Conservation (phyloP, 2,888 invertebrate genomes). For the Drosophila anomalata region DNA sequence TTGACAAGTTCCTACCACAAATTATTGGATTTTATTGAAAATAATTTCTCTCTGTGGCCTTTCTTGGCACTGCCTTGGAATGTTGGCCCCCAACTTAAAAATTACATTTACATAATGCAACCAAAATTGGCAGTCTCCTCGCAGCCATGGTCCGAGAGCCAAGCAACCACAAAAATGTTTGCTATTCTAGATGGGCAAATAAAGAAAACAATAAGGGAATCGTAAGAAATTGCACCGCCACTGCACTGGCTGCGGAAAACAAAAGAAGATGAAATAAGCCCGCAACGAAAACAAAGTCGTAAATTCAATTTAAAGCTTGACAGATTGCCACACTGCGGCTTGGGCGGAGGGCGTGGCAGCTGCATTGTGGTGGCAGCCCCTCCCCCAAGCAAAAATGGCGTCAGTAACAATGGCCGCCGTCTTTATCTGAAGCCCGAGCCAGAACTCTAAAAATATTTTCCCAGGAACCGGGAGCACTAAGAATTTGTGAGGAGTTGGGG, state of each 20-base stretch:
- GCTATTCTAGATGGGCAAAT: constrained; percentile 57
- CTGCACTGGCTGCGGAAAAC: constrained; percentile 27
- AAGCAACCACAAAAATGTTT: constrained; percentile 49
- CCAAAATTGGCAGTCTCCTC: constrained; percentile 62
- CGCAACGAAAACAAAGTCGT: constrained; percentile 79
- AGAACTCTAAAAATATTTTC: constrained; percentile 56
- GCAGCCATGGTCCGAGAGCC: background rate
- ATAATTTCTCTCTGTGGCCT: background rate
- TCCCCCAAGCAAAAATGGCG: constrained; percentile 47
- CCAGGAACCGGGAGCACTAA: constrained; percentile 26
- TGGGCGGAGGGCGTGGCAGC: constrained; percentile 39
- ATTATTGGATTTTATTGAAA: background rate
- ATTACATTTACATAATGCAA: constrained; percentile 77
- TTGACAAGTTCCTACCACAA: background rate
- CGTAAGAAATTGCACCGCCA: constrained; percentile 49
- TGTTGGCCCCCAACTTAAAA: constrained; percentile 53
- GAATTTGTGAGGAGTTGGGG: background rate
- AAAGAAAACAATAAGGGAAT: constrained; percentile 63
- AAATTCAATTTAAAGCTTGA: constrained; percentile 82
- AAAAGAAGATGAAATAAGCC: constrained; percentile 65
- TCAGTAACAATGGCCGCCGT: constrained; percentile 41
- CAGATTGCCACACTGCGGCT: constrained; percentile 77
- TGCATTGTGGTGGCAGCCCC: constrained; percentile 21
- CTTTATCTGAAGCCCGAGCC: constrained; percentile 34
- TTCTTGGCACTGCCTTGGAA: background rate